phyloP scores from a whole-genome alignment of 2,113 vertebrate genomes.

The Ploceus nigricollis region DNA sequence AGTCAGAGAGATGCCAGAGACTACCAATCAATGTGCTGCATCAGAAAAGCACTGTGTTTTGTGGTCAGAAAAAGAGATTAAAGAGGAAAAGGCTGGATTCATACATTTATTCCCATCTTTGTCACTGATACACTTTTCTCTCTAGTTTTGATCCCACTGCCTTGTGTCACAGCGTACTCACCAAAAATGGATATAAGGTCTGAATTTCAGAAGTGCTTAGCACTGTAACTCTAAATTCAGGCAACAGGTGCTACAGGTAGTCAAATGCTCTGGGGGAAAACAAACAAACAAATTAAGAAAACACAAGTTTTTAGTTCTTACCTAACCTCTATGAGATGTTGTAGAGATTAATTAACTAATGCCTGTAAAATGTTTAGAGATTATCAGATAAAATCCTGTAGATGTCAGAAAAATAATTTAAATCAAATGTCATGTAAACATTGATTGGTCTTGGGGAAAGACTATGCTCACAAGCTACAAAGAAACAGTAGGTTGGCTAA shows the following conservation, averaged over 20 bases:
- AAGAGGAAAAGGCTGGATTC: background rate
- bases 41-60: background rate
- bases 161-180: background rate
- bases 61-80: background rate
- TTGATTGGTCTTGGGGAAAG: background rate
- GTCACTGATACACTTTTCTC: background rate
- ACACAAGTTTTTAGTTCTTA: background rate
- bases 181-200: background rate
- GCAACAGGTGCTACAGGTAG: background rate
- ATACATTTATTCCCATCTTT: background rate
- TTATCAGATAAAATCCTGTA: background rate
- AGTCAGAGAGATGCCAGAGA: background rate
- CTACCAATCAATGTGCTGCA: background rate
- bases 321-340: background rate
- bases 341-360: constrained; percentile 14
- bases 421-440: background rate
- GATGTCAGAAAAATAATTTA: background rate
- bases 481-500: background rate
- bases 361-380: background rate
- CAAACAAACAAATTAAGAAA: background rate
- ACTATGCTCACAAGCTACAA: background rate
- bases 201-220: background rate
- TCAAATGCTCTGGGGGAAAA: background rate
- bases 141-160: background rate
- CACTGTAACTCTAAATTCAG: background rate